Evolutionary conservation across 2,888 invertebrate species (phyloP), one percentile per base, ranked within the genome.

Genomic region (Galerucella pusilla): DNA sequence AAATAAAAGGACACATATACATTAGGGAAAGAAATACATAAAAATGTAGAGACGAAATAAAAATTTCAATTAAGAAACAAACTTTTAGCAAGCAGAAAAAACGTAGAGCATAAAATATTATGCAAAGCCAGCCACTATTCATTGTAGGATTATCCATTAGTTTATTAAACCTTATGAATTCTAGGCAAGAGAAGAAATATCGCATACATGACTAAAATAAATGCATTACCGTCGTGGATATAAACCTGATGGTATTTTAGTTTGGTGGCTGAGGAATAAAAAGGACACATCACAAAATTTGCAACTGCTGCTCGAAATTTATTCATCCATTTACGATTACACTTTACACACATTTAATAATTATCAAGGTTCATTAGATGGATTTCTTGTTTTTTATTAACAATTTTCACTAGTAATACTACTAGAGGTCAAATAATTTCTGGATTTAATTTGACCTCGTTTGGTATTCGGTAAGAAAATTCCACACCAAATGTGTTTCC

Each of bases 161-260:
- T 57, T 57, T 57, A 57, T 57, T 57, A 57, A 20, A 9, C 57
- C 57, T 20, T 57, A 57, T 57, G 57, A 57, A 16, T 57, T 57
- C 10, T 57, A 16, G 7, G 57, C 16, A 20, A 16, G 20, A 20
- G 16, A 20, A 57, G 57, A 57, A 9, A 57, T 57, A 16, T 16
- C 20, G 20, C 16, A 57, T 57, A 57, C 57, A 57, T 20, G 20
- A 20, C 57, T 57, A 10, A 57, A 57, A 57, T 20, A 20, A 57
- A 57, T 57, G 57, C 57, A 57, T 20, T 16, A 57, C 57, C 20
- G 10, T 20, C 10, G 11, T 20, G 57, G 57, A 57, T 20, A 57
- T 20, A 6, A 20, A 57, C 57, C 57, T 20, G 9, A 20, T 57
- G 57, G 9, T 10, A 57, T 57, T 20, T 20, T 57, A 57, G 20